Percentiles rank a stretch among this genome's conserved stretches.
Evolutionary conservation across 2,113 vertebrate species (phyloP).

Genomic region (Tachuris rubrigastra): DNA sequence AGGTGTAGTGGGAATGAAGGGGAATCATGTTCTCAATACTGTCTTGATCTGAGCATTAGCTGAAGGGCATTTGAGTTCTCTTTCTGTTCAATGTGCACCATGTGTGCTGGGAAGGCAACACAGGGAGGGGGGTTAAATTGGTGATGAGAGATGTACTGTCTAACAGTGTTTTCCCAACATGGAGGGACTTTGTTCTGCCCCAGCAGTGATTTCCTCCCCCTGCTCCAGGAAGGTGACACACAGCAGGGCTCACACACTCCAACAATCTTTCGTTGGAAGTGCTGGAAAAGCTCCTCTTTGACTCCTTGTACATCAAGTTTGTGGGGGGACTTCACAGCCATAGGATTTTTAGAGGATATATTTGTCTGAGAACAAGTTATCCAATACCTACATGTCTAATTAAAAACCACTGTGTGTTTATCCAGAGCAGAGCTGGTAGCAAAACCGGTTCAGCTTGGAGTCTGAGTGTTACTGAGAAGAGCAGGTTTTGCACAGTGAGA

Average conservation of each 20-base stretch:
- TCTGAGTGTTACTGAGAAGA: neutral
- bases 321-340: neutral
- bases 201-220: neutral
- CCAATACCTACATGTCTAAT: rapidly evolving
- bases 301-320: neutral
- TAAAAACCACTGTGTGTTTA: rapidly evolving
- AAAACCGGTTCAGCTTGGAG: neutral
- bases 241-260: rapidly evolving
- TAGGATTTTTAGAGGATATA: rapidly evolving
- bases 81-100: neutral
- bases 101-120: neutral
- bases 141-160: neutral
- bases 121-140: neutral
- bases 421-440: neutral
- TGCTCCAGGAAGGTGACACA: neutral
- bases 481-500: neutral
- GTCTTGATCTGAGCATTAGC: neutral
- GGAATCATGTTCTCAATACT: neutral
- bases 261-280: neutral
- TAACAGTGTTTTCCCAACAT: neutral
- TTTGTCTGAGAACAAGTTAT: neutral
- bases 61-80: neutral
- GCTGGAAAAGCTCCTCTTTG: neutral
- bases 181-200: neutral
- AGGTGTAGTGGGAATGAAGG: neutral